Base-by-base conservation (phyloP, 2,113 vertebrate genomes). In the cat (Felis catus) region DNA sequence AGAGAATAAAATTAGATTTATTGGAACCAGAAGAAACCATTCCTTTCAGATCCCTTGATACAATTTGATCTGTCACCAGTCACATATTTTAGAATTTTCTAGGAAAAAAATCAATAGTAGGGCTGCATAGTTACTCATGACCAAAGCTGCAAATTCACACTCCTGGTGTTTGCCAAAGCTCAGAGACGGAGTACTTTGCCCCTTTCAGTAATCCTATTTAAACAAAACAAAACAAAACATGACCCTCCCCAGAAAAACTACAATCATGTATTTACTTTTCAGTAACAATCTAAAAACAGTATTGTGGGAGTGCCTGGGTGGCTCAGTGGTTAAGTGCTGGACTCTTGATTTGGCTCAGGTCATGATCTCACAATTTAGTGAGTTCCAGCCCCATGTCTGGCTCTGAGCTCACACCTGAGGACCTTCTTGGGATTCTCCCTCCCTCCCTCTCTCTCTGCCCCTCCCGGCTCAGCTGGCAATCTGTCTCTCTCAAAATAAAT, bases 1-100 rank as follows among this genome's bases (percentile, higher is more conserved):
- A 85, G 63, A 85, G 23, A 51, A 86, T 93, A 89, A 94, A 85
- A 86, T 86, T 73, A 73, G 63, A n/a, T 91, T 65, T 89, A 31
- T n/a, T 65, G 29, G 53, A 79, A 8, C 73, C 86, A 90, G 51
- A 74, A 84, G 18, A 79, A 83, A 14, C 53, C 14, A 27, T 74
- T 55, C 21, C 31, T 85, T 85, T 18, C 51, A 80, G 11, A 41
- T 79, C 29, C 27, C 27, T 71, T 55, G 33, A 25, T 70, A 33
- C 80, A 80, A 14, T 73, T 79, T 84, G 51, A 63, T 90, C 3
- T 36, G 21, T 15, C 23, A 79, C 16, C 19, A 79, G 33, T 39
- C 19, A 79, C 45, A 80, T 9, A 71, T 79, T 71, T 93, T 94
- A 76, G 71, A 84, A 55, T 48, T 93, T 41, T 82, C 55, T 73